Base-by-base conservation (phyloP, 2,888 invertebrate species). In the Oligia fasciuncula region DNA sequence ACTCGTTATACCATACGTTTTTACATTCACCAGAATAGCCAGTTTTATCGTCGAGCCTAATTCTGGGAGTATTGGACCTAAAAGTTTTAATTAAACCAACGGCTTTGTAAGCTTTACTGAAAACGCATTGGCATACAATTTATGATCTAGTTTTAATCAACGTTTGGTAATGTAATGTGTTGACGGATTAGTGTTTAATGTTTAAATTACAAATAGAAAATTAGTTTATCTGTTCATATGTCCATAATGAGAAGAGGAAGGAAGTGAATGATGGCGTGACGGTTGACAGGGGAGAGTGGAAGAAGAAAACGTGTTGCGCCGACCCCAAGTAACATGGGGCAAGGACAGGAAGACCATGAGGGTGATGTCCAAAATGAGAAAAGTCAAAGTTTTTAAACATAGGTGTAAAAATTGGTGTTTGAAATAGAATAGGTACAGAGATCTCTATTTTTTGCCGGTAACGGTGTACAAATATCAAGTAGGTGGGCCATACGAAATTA, bases 21-120 rank as follows among this genome's bases (percentile, higher is more conserved):
- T 74, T 83, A 83, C 40, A 51, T 79, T 72, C 40, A 60, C 69
- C 51, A 77, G 29, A 86, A 82, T 70, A 60, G 67, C 67, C 86
- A 66, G 70, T 79, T 74, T 74, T 66, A 76, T 83, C n/a, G 66
- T 9, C 4, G 65, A 29, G 79, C 43, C 76, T 86, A 87, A 87
- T 84, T 87, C 69, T 23, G 57, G 69, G 11, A 54, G 72, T 68
- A 73, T 69, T 71, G 49, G 14, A 84, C 74, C 66, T 79, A 46
- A 84, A 83, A 87, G 69, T 85, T 85, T 87, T 79, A 84, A 79
- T 85, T 79, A 85, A 86, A 86, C 76, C 74, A 60, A 62, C 67
- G 49, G 57, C 62, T 79, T 74, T 79, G 57, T 76, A 46, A 14
- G 54, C 5, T 65, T 72, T 74, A 72, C 75, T 81, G 73, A 67